Evolutionary conservation across 2,113 vertebrate genomes (phyloP).

Genomic region (Falco punctatus): DNA sequence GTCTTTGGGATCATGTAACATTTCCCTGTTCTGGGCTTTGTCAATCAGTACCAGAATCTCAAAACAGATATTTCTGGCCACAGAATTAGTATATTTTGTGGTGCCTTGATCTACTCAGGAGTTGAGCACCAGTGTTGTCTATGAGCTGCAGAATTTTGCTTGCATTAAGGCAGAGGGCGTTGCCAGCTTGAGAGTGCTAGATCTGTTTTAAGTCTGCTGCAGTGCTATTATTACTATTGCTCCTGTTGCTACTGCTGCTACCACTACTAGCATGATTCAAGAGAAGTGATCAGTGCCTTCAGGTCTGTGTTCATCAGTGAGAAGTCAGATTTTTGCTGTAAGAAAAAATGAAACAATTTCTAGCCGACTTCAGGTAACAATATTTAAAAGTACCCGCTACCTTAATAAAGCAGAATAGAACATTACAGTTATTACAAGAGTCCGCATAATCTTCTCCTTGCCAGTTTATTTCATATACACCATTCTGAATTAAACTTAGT

Average conservation of each 20-base stretch:
- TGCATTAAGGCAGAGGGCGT: background rate
- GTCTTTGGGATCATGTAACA: background rate
- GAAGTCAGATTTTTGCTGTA: background rate
- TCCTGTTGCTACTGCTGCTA: background rate
- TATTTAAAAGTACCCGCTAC: background rate
- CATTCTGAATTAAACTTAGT: background rate
- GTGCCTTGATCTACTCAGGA: background rate
- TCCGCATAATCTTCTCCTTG: background rate
- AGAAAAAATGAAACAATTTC: background rate
- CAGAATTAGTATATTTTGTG: background rate
- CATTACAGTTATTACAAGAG: background rate
- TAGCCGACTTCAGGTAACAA: background rate
- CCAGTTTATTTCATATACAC: background rate
- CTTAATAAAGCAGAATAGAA: background rate
- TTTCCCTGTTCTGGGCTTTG: background rate
- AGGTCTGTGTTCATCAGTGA: background rate
- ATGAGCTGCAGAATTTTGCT: background rate
- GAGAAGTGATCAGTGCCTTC: background rate
- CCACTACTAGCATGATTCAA: background rate
- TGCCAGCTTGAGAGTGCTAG: background rate
- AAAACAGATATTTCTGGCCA: background rate
- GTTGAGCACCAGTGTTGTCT: background rate
- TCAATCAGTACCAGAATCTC: background rate
- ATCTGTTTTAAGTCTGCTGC: background rate
- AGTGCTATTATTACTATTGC: background rate